phyloP scores from a whole-genome alignment of 1,140 invertebrate genomes.

The Sminthurides bifidus region DNA sequence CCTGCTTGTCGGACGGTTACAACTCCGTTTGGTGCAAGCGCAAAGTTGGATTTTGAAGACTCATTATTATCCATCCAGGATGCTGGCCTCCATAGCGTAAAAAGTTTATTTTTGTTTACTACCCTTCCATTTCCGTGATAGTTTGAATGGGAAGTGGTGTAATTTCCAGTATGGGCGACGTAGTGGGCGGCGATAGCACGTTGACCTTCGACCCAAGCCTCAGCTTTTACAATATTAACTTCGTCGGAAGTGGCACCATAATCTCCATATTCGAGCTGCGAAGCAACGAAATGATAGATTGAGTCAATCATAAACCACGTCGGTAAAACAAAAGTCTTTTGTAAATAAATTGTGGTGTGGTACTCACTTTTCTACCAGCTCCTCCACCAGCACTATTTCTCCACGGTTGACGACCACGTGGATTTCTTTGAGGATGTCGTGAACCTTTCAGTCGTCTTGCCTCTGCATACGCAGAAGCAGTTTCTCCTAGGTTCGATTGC shows the following conservation, averaged over 20 bases:
- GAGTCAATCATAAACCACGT: too few species aligned
- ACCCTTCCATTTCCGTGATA: conserved; percentile 41
- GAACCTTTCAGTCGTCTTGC: conserved; percentile 8
- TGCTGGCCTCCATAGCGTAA: conserved; percentile 41
- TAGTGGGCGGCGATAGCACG: conserved; percentile 22
- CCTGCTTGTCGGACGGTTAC: conserved; percentile 46
- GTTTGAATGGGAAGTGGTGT: conserved; percentile 22
- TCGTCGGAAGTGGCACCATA: conserved; percentile 14
- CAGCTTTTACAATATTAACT: conserved; percentile 28
- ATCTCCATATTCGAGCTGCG: not conserved
- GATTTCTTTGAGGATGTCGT: conserved; percentile 1
- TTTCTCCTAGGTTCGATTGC: conserved; percentile 17
- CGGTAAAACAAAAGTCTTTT: not conserved
- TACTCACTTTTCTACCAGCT: not conserved
- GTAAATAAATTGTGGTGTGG: not conserved
- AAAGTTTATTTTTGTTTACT: conserved; percentile 39
- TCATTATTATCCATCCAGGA: conserved; percentile 39
- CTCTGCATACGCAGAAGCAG: conserved; percentile 15
- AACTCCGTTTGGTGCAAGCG: conserved; percentile 40
- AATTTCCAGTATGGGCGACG: conserved; percentile 26
- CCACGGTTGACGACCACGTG: not conserved
- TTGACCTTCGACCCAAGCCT: conserved; percentile 28
- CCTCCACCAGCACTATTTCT: not conserved
- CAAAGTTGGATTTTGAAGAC: conserved; percentile 15
- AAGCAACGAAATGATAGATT: too few species aligned